Evolutionary conservation across 2,113 vertebrate genomes (phyloP).

Genomic region (Carettochelys insculpta): DNA sequence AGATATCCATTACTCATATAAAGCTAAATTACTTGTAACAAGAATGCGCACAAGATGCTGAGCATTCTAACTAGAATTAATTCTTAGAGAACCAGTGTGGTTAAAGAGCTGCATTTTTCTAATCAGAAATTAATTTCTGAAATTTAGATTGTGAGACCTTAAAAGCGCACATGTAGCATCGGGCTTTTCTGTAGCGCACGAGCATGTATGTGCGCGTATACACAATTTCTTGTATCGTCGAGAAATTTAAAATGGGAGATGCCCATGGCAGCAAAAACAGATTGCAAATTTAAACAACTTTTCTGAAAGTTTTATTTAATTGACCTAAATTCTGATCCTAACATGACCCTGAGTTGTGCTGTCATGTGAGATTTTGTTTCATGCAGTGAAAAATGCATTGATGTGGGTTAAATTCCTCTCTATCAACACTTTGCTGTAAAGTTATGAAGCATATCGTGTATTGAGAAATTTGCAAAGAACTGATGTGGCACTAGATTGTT

Average conservation of each 20-base stretch:
- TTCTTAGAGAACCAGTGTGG: too few relatives aligned
- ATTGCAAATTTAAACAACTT: background rate
- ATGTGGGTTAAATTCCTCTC: background rate
- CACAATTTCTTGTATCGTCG: background rate
- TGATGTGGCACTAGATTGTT: fast-evolving
- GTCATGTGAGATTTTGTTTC: background rate
- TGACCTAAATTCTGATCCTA: background rate
- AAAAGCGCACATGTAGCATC: background rate
- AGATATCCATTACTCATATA: too few relatives aligned
- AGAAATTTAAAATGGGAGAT: background rate
- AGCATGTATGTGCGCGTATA: background rate
- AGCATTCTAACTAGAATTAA: fast-evolving
- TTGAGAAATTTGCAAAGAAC: background rate
- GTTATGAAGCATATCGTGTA: fast-evolving
- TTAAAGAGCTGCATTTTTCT: background rate
- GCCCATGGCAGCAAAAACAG: background rate
- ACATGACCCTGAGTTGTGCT: background rate
- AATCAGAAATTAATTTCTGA: background rate
- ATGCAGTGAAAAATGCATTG: background rate
- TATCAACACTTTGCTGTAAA: background rate
- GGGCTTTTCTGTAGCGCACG: background rate
- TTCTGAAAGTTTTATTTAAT: background rate
- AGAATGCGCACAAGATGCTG: background rate
- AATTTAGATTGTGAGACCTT: fast-evolving
- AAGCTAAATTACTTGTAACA: background rate